phyloP scores from a whole-genome alignment of 2,113 vertebrate species.

The Heteronetta atricapilla region DNA sequence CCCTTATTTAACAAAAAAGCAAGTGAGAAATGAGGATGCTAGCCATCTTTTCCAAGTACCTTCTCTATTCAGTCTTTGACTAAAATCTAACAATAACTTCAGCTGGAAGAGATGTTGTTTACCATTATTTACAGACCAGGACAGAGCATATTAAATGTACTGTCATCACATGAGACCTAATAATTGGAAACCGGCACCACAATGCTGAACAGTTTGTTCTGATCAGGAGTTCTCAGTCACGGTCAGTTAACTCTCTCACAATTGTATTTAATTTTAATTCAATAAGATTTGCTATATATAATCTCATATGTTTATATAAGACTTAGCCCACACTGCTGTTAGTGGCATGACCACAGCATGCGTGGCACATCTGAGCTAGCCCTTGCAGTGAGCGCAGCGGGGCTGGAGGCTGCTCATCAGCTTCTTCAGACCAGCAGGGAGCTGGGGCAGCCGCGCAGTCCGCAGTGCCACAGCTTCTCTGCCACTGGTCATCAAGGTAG shows the following conservation, averaged over 20 bases:
- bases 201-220: background rate
- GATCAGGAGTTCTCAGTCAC: background rate
- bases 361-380: rapidly evolving
- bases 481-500: background rate
- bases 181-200: background rate
- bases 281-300: background rate
- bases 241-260: background rate
- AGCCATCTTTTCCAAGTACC: background rate
- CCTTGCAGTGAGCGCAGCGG: background rate
- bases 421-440: background rate
- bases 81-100: background rate
- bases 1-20: background rate
- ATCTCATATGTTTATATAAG: background rate
- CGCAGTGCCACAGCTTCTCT: background rate
- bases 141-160: background rate
- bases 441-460: background rate
- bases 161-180: background rate
- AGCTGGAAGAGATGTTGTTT: background rate
- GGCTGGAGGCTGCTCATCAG: rapidly evolving
- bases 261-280: background rate
- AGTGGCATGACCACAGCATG: background rate
- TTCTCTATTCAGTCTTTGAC: background rate
- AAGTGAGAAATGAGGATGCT: background rate
- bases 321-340: background rate
- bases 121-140: background rate